Base-by-base conservation (phyloP, 2,888 invertebrate species). In the Hipparchia sbordonii region DNA sequence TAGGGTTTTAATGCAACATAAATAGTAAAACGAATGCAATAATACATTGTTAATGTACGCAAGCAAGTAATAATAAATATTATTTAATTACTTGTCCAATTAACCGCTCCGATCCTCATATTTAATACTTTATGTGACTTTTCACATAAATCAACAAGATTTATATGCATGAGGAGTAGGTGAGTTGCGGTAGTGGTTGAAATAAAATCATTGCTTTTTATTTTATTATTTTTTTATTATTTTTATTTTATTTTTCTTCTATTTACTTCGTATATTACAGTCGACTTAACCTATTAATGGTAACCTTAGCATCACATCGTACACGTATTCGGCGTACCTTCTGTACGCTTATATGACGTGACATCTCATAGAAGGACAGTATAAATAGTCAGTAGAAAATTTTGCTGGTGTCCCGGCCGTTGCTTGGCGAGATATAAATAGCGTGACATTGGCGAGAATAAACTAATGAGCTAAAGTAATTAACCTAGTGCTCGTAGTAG, bases 291-390 rank as follows among this genome's bases (percentile, higher is more conserved):
- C 84, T 90, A 85, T 83, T 84, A 88, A 87, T 92, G 93, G 92
- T 92, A 93, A 92, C 92, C 83, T 89, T 89, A 89, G 86, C 88
- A 92, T 93, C 92, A 93, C 92, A 90, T 88, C 84, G 87, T 89
- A 89, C 89, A 87, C 85, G 87, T 89, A 89, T 90, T 88, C 84
- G 74, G 72, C 74, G 77, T 74, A 76, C 81, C 90, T 86, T 85
- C 80, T 80, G 79, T 80, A 80, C 80, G 87, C 90, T 90, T 88
- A 87, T 88, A 89, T 87, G 85, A 88, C 85, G 88, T 86, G 87
- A 85, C 81, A 85, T 85, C 80, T 84, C 84, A 85, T 85, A 85
- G 89, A 90, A 92, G 89, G 92, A 91, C 89, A 86, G 85, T 87
- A 84, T 90, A 86, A 89, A 87, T 87, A 89, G 85, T 89, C 89